phyloP scores from a whole-genome alignment of 2,888 invertebrate species.

The Chymomyza fuscimana region DNA sequence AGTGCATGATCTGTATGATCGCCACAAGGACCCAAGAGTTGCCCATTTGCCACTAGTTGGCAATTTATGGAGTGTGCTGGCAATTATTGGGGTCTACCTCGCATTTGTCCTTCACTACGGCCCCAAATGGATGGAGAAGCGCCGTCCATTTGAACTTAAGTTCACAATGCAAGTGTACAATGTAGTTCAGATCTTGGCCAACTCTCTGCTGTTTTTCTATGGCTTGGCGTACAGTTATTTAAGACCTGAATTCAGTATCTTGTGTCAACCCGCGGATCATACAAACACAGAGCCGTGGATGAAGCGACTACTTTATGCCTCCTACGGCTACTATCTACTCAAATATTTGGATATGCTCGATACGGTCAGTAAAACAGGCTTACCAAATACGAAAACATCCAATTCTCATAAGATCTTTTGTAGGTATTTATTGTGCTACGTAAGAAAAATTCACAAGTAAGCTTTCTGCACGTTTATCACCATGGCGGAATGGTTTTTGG shows the following conservation, averaged over 20 bases:
- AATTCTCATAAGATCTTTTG: slow-evolving; percentile 11
- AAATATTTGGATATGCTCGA: slow-evolving; percentile 87
- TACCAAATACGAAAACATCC: background rate
- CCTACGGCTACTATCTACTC: slow-evolving; percentile 85
- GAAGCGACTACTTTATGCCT: slow-evolving; percentile 79
- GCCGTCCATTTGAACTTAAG: slow-evolving; percentile 84
- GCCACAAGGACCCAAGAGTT: slow-evolving; percentile 79
- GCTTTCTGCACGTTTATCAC: slow-evolving; percentile 92
- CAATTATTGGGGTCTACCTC: slow-evolving; percentile 83
- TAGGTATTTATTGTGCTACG: slow-evolving; percentile 87
- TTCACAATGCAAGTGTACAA: slow-evolving; percentile 86
- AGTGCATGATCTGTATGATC: slow-evolving; percentile 49
- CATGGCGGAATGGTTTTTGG: slow-evolving; percentile 89
- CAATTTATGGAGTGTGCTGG: slow-evolving; percentile 83
- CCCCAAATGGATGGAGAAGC: slow-evolving; percentile 86
- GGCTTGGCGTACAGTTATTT: slow-evolving; percentile 60
- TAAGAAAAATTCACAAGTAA: slow-evolving; percentile 90
- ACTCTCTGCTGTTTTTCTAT: slow-evolving; percentile 51
- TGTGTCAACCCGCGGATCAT: slow-evolving; percentile 71
- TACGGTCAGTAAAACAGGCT: slow-evolving; percentile 80
- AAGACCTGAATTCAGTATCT: slow-evolving; percentile 66
- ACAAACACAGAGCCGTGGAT: slow-evolving; percentile 75
- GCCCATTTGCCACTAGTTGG: slow-evolving; percentile 85
- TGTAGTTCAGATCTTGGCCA: slow-evolving; percentile 81
- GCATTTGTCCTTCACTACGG: slow-evolving; percentile 86